phyloP scores from a whole-genome alignment of 2,888 invertebrate species.

The Macrophya annulata region DNA sequence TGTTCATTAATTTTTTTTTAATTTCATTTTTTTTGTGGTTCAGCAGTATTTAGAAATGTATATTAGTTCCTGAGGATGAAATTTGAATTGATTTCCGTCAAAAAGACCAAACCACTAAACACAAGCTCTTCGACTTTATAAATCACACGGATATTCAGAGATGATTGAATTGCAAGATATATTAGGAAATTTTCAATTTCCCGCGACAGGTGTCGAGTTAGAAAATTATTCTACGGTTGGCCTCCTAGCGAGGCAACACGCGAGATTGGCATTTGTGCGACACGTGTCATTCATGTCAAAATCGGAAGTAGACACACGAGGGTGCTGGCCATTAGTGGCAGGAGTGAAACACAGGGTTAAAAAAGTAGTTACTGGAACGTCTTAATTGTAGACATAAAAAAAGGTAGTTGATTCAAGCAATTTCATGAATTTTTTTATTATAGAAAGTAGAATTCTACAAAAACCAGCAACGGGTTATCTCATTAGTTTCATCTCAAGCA shows the following conservation, averaged over 20 bases:
- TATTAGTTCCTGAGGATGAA: not conserved
- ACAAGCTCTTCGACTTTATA: not conserved
- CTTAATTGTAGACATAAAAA: not conserved
- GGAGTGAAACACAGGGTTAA: constrained; percentile 17
- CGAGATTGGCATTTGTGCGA: constrained; percentile 46
- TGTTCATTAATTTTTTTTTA: not conserved
- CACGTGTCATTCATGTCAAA: constrained; percentile 40
- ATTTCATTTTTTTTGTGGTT: not conserved
- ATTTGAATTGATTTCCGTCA: not conserved
- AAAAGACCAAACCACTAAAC: not conserved
- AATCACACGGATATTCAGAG: not conserved
- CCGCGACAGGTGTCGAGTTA: constrained; percentile 9
- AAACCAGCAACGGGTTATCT: constrained; percentile 16
- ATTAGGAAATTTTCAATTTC: constrained; percentile 6
- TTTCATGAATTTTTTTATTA: not conserved
- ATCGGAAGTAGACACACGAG: constrained; percentile 42
- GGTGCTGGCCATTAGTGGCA: constrained; percentile 27
- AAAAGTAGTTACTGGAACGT: constrained; percentile 14
- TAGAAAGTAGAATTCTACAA: constrained; percentile 28
- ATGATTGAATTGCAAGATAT: not conserved
- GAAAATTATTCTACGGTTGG: constrained; percentile 16
- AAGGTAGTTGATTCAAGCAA: not conserved
- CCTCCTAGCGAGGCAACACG: constrained; percentile 4
- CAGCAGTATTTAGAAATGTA: not conserved
- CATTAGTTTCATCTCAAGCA: constrained; percentile 22